Percentiles rank a stretch among this genome's conserved stretches.
These are phyloP conservation scores for Anastatus disparis DNA, from an alignment of 1,140 invertebrate genomes.

Conservation along the genomic window DNA sequence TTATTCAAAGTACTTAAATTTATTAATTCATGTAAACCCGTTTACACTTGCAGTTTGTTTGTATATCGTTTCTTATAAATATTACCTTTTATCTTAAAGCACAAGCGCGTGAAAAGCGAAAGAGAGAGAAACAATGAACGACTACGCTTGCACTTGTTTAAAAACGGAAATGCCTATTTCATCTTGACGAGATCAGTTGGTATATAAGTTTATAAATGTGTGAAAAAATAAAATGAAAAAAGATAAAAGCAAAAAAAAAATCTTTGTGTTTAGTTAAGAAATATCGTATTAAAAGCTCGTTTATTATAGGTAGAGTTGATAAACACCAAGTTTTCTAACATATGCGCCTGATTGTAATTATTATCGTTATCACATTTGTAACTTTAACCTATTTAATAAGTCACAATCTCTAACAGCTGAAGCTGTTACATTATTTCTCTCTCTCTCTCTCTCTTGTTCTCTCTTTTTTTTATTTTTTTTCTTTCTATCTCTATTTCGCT, in stretches of 20 bases:
- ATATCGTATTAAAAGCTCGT: conserved; percentile 21
- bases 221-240: too few relatives aligned
- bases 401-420: conserved; percentile 51
- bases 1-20: too few relatives aligned
- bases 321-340: too few relatives aligned
- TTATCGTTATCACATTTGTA: conserved; percentile 61
- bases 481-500: too few relatives aligned
- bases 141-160: too few relatives aligned
- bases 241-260: too few relatives aligned
- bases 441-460: neutral
- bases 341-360: conserved; percentile 55
- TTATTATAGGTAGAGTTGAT: conserved; percentile 21
- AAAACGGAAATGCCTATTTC: conserved; percentile 11
- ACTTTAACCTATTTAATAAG: conserved; percentile 64
- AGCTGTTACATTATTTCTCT: conserved; percentile 17
- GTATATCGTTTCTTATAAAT: neutral
- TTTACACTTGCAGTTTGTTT: conserved; percentile 15
- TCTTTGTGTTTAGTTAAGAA: too few relatives aligned
- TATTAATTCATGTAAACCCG: conserved; percentile 15
- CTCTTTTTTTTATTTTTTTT: too few relatives aligned
- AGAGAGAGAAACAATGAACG: conserved; percentile 31
- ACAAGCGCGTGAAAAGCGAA: too few relatives aligned
- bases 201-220: neutral
- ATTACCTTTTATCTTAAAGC: neutral
- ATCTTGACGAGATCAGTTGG: neutral